These are phyloP conservation scores for Hipparchia sbordonii DNA, from an alignment of 2,888 invertebrate species.

Conservation along the genomic window DNA sequence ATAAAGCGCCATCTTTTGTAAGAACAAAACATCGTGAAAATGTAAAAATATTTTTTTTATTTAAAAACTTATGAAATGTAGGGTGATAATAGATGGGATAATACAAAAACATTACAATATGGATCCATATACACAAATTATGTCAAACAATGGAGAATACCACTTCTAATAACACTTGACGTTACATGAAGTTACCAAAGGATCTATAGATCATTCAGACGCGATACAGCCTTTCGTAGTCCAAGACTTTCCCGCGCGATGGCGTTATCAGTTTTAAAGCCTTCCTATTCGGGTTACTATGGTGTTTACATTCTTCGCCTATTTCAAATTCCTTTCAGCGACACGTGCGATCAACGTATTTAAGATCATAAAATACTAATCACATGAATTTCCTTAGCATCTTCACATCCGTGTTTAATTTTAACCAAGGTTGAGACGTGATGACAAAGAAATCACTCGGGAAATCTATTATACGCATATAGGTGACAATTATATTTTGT, in stretches of 20 bases:
- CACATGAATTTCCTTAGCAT: constrained; percentile 26
- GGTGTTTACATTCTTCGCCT: constrained; percentile 34
- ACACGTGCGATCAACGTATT: constrained; percentile 18
- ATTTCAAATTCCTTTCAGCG: constrained; percentile 18
- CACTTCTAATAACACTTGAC: not conserved
- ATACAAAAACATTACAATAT: not conserved
- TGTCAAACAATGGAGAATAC: not conserved
- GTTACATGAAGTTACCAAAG: not conserved
- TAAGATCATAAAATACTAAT: constrained; percentile 25
- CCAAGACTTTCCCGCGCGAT: constrained; percentile 44
- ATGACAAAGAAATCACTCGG: constrained; percentile 27
- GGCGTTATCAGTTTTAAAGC: constrained; percentile 45
- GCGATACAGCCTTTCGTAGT: constrained; percentile 23
- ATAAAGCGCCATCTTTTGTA: constrained; percentile 54
- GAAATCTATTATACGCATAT: constrained; percentile 27
- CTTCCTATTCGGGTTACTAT: constrained; percentile 25
- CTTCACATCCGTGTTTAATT: constrained; percentile 27
- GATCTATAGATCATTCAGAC: constrained; percentile 9
- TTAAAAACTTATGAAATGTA: constrained; percentile 7
- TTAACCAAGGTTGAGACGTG: constrained; percentile 19
- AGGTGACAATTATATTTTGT: constrained; percentile 20
- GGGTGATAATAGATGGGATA: not conserved
- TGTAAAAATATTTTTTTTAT: constrained; percentile 15
- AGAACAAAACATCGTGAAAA: constrained; percentile 28
- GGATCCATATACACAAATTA: not conserved